A percentile compares a stretch with the other conserved stretches of the same genome.
Conservation (phyloP, 2,888 invertebrate species). For the Synanthedon formicaeformis region DNA sequence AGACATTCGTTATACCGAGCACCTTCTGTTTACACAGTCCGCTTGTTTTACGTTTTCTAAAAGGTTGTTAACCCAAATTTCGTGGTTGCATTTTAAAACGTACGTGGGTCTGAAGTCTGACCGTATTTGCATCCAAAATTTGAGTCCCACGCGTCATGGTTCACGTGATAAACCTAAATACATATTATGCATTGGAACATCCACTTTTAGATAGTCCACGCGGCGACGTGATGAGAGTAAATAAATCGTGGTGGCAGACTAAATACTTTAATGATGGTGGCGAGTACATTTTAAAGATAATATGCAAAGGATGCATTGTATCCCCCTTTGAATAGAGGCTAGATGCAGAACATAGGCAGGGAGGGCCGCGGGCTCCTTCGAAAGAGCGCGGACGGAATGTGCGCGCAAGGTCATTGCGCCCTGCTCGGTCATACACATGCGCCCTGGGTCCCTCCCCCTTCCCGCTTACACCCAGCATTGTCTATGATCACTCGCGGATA, state of each 20-base stretch:
- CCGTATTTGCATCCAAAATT: constrained; percentile 11
- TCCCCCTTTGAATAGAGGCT: constrained; percentile 2
- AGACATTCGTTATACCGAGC: background rate
- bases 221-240: background rate
- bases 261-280: no score
- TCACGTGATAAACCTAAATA: background rate
- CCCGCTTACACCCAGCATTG: constrained; percentile 40
- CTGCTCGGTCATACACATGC: constrained; percentile 67
- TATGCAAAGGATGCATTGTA: background rate
- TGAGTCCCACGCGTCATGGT: background rate
- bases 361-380: constrained; percentile 49
- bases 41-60: constrained; percentile 33
- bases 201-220: background rate
- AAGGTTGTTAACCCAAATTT: constrained; percentile 58
- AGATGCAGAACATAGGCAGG: constrained; percentile 20
- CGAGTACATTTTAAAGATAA: background rate
- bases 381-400: constrained; percentile 54
- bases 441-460: constrained; percentile 13
- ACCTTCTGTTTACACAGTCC: constrained; percentile 32
- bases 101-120: constrained; percentile 2
- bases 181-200: background rate
- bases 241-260: no score
- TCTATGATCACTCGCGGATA: constrained; percentile 65
- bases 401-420: constrained; percentile 70
- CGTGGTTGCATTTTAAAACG: constrained; percentile 15